These are phyloP conservation scores for Steatornis caripensis DNA, from an alignment of 2,113 vertebrate species.

Conservation along the genomic window DNA sequence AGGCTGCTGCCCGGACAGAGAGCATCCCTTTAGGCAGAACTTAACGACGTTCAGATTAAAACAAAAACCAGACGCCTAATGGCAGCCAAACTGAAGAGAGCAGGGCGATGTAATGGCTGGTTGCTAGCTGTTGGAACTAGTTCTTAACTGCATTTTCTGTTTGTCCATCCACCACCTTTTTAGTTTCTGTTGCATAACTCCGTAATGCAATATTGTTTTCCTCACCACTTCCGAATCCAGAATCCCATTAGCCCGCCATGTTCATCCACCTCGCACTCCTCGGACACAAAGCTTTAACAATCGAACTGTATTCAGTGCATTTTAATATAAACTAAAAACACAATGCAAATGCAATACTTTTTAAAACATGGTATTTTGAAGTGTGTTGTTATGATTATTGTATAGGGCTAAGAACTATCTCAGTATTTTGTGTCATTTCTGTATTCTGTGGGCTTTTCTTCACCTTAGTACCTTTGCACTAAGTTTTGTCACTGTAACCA, in stretches of 20 bases:
- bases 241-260: conserved; percentile 14
- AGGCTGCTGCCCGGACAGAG: neutral
- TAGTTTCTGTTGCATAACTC: conserved; percentile 58
- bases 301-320: conserved; percentile 64
- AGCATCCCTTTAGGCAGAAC: neutral
- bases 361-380: conserved; percentile 58
- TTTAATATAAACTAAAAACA: conserved; percentile 68
- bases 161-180: conserved; percentile 58
- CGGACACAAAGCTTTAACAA: conserved; percentile 71
- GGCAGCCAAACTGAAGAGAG: neutral
- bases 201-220: conserved; percentile 63
- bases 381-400: conserved; percentile 61
- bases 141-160: conserved; percentile 61
- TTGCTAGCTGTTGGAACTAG: conserved; percentile 73
- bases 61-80: neutral
- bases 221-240: conserved; percentile 45
- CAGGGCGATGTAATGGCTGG: neutral
- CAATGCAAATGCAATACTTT: conserved; percentile 73
- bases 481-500: conserved; percentile 66
- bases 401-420: conserved; percentile 65
- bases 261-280: conserved; percentile 68
- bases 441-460: conserved; percentile 61
- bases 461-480: conserved; percentile 63
- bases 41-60: neutral
- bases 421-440: conserved; percentile 63